phyloP scores from a whole-genome alignment of 2,888 invertebrate species.

The Charanyca ferruginea region DNA sequence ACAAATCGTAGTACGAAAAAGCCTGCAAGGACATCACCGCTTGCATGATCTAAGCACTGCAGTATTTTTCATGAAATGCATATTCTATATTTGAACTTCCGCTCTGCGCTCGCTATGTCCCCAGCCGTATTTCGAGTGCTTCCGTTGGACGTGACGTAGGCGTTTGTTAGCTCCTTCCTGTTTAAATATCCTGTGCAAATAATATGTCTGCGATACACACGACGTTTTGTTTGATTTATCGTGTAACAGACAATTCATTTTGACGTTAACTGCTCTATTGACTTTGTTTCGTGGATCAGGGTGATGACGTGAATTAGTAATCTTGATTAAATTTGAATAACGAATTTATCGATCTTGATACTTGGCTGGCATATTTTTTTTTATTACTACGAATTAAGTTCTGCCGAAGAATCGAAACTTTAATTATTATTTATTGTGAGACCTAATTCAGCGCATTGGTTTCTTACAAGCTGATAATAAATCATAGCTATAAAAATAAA shows the following conservation, averaged over 20 bases:
- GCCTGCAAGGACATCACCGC: neutral
- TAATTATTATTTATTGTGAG: neutral
- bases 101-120: slow-evolving; percentile 23
- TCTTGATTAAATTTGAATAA: no score
- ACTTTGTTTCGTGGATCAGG: slow-evolving; percentile 17
- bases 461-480: no score
- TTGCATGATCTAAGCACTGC: slow-evolving; percentile 6
- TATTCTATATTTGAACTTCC: slow-evolving; percentile 37
- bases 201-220: slow-evolving; percentile 56
- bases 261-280: slow-evolving; percentile 9
- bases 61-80: slow-evolving; percentile 15
- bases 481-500: neutral
- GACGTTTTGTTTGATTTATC: slow-evolving; percentile 38
- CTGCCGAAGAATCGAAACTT: no score
- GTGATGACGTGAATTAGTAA: neutral
- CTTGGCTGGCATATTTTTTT: no score
- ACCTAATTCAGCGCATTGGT: neutral
- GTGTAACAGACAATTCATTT: slow-evolving; percentile 25
- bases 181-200: slow-evolving; percentile 69
- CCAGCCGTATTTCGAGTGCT: slow-evolving; percentile 38
- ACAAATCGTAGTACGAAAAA: no score
- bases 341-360: no score
- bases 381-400: no score
- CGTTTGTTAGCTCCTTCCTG: slow-evolving; percentile 68
- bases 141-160: slow-evolving; percentile 64